A percentile compares a stretch with the other conserved stretches of the same genome.
phyloP scores from a whole-genome alignment of 2,888 invertebrate genomes.

The Monoplex corrugatus region DNA sequence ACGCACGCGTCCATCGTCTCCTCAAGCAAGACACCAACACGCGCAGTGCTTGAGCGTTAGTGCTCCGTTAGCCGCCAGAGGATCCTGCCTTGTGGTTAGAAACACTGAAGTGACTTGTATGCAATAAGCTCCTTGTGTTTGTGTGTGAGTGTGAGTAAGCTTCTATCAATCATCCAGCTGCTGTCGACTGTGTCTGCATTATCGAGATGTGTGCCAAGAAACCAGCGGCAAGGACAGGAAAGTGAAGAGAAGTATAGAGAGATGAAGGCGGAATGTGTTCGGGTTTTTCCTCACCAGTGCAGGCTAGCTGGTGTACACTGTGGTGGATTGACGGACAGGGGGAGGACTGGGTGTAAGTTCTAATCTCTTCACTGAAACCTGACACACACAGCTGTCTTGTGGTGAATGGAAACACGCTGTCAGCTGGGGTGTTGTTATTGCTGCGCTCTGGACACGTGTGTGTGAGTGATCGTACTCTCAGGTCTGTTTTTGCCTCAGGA shows the following conservation, averaged over 20 bases:
- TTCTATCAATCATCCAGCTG: too few relatives aligned
- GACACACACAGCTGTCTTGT: too few relatives aligned
- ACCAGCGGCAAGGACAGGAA: too few relatives aligned
- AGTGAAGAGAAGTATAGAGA: too few relatives aligned
- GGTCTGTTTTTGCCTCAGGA: neutral
- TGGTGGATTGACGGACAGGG: neutral
- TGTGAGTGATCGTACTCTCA: neutral
- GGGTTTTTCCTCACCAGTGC: too few relatives aligned
- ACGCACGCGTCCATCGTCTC: neutral
- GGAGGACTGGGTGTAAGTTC: neutral
- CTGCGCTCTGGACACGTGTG: neutral
- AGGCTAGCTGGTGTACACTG: too few relatives aligned
- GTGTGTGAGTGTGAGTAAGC: too few relatives aligned
- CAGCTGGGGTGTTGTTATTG: neutral
- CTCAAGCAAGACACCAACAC: slow-evolving; percentile 3
- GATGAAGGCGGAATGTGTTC: too few relatives aligned
- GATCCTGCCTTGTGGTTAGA: too few relatives aligned
- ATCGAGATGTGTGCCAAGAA: too few relatives aligned
- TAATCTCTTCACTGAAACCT: neutral
- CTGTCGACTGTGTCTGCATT: too few relatives aligned
- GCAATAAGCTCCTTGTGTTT: too few relatives aligned
- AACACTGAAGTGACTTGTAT: slow-evolving; percentile 2
- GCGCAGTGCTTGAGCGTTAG: neutral
- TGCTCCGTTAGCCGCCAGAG: neutral
- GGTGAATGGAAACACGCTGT: neutral